phyloP scores from a whole-genome alignment of 2,113 vertebrate genomes.

The Pelobates fuscus region DNA sequence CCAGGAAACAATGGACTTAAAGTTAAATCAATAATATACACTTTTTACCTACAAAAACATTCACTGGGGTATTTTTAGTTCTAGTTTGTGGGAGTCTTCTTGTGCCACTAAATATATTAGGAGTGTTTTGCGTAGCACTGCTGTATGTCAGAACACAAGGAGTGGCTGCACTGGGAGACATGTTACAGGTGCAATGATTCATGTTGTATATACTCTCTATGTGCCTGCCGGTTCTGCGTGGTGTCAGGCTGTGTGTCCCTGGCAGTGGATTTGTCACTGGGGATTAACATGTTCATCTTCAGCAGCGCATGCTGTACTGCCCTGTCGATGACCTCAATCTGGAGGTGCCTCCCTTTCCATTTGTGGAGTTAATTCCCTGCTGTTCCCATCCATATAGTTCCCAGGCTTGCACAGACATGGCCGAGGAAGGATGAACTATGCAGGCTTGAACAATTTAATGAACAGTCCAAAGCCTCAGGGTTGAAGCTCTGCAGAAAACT shows the following conservation, averaged over 20 bases:
- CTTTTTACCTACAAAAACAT: no score
- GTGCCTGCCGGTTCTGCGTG: constrained; percentile 27
- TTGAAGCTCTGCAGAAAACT: not conserved
- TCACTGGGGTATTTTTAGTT: no score
- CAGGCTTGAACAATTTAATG: constrained; percentile 20
- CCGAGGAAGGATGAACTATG: constrained; percentile 22
- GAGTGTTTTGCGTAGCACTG: no score
- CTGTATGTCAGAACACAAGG: no score
- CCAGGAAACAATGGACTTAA: no score
- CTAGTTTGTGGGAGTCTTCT: no score
- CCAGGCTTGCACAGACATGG: constrained; percentile 48
- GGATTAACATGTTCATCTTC: constrained; percentile 15
- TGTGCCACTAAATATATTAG: no score
- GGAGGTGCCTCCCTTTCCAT: constrained; percentile 32
- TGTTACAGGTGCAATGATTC: not conserved
- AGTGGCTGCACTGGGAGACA: no score
- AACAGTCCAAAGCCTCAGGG: constrained; percentile 4
- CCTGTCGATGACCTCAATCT: constrained; percentile 51
- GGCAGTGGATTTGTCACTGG: constrained; percentile 1
- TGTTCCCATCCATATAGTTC: constrained; percentile 29
- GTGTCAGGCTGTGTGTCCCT: constrained; percentile 2
- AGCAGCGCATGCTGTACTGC: constrained; percentile 39
- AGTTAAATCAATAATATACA: no score
- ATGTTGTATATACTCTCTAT: not conserved
- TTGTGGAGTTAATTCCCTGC: constrained; percentile 51